phyloP scores from a whole-genome alignment of 2,113 vertebrate species.

The Tylochromis polylepis region DNA sequence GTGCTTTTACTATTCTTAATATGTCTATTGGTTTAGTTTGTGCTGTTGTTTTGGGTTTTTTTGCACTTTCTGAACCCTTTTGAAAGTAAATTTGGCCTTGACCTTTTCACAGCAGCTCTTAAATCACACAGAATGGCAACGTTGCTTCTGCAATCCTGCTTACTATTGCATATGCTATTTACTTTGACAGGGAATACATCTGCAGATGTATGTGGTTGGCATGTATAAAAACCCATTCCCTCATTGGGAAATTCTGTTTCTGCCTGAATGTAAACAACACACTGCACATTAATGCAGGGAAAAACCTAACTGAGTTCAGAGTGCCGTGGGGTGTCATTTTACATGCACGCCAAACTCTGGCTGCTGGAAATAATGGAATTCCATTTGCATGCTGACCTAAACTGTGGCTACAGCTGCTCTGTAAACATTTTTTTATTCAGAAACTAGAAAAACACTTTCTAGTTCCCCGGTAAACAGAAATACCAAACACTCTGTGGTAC shows the following conservation, averaged over 20 bases:
- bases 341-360: background rate
- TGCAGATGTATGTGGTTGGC: background rate
- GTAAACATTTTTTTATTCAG: background rate
- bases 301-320: background rate
- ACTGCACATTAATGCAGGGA: background rate
- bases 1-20: background rate
- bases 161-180: background rate
- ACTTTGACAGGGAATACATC: background rate
- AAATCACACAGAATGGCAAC: background rate
- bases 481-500: background rate
- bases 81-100: background rate
- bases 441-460: background rate
- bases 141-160: background rate
- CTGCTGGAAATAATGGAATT: background rate
- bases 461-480: background rate
- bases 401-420: background rate
- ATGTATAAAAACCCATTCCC: background rate
- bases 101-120: rapidly evolving
- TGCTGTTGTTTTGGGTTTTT: rapidly evolving
- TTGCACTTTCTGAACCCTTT: background rate
- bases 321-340: background rate
- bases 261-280: background rate
- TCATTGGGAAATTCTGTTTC: background rate
- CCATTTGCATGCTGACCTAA: background rate
- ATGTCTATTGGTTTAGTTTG: rapidly evolving